Evolutionary conservation across 2,888 invertebrate genomes (phyloP).

Genomic region (Chrysolina oricalcia): DNA sequence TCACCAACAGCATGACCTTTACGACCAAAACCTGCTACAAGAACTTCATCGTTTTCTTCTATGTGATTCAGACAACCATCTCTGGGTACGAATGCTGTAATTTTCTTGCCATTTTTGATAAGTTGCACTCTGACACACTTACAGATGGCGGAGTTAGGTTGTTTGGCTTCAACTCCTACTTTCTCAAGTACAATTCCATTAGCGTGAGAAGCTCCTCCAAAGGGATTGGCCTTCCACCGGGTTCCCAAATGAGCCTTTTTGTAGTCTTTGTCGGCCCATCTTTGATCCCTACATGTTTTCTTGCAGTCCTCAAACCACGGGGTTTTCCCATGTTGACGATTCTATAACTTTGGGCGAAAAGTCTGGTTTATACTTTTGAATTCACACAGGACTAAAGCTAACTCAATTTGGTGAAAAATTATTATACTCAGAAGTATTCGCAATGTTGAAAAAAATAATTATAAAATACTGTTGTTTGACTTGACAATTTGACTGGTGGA

Average conservation of each 20-base stretch:
- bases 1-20: slow-evolving; percentile 99
- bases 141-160: slow-evolving; percentile 99
- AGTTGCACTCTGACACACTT: slow-evolving; percentile 99
- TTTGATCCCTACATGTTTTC: slow-evolving; percentile 98
- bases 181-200: slow-evolving; percentile 99
- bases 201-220: slow-evolving; percentile 99
- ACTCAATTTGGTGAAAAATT: too few species aligned
- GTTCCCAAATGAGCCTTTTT: slow-evolving; percentile 99
- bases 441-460: too few species aligned
- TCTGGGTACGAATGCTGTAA: slow-evolving; percentile 99
- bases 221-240: slow-evolving; percentile 99
- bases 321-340: slow-evolving; percentile 85
- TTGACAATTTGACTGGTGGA: too few species aligned
- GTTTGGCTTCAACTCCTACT: slow-evolving; percentile 99
- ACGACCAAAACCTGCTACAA: slow-evolving; percentile 99
- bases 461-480: too few species aligned
- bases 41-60: slow-evolving; percentile 99
- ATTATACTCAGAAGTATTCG: too few species aligned
- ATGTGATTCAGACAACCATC: slow-evolving; percentile 99
- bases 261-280: slow-evolving; percentile 99
- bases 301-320: slow-evolving; percentile 98
- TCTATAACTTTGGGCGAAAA: slow-evolving; percentile 60
- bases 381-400: too few species aligned
- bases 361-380: too few species aligned
- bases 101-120: slow-evolving; percentile 99